Evolutionary conservation across 2,113 vertebrate species (phyloP).

Genomic region (Gallinago jamesoni): DNA sequence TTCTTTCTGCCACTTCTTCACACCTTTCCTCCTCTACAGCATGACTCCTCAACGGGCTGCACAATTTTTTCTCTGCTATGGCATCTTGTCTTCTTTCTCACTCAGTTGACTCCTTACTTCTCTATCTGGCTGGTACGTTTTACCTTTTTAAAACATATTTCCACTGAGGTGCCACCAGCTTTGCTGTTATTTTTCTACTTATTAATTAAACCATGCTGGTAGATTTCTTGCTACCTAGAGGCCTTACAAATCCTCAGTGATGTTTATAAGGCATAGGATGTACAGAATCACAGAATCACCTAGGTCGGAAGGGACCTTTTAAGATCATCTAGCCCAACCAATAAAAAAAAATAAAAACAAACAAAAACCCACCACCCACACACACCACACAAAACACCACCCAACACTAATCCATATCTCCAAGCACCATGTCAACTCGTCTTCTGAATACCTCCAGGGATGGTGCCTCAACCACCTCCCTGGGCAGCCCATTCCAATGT

Average conservation of each 20-base stretch:
- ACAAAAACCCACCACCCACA: too few relatives aligned
- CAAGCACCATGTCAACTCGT: too few relatives aligned
- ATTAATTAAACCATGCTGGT: not conserved
- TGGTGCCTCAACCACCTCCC: too few relatives aligned
- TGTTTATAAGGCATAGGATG: not conserved
- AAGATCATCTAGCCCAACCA: too few relatives aligned
- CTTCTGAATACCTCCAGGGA: too few relatives aligned
- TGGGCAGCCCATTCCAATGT: too few relatives aligned
- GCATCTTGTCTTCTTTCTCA: not conserved
- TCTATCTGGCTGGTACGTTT: not conserved
- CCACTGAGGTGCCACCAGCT: not conserved
- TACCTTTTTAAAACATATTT: not conserved
- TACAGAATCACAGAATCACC: not conserved
- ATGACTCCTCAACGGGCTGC: fast-evolving
- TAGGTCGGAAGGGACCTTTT: too few relatives aligned
- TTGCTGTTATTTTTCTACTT: not conserved
- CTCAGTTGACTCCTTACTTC: not conserved
- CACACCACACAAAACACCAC: too few relatives aligned
- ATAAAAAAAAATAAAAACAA: too few relatives aligned
- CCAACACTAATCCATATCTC: too few relatives aligned
- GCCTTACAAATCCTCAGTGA: not conserved
- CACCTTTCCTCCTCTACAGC: not conserved
- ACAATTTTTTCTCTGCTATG: not conserved
- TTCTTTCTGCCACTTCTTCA: not conserved
- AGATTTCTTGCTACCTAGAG: not conserved